Base-by-base conservation (phyloP, 2,113 vertebrate genomes). In the Actenoides hombroni region DNA sequence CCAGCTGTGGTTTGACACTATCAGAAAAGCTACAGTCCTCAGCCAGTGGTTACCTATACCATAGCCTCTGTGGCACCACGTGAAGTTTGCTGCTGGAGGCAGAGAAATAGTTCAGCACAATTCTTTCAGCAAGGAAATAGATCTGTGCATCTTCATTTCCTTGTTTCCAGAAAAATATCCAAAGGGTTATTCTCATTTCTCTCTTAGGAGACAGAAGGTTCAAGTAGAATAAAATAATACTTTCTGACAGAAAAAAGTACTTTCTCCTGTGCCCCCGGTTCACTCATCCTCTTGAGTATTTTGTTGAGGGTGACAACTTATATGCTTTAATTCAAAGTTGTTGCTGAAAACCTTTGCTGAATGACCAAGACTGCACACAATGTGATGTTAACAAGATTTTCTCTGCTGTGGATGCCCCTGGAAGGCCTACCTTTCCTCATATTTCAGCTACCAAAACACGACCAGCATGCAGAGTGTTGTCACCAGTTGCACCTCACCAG, bases 391-490 rank as follows among this genome's bases (percentile, higher is more conserved):
- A 25, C 11, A 64, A 51, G n/a, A 1, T 85, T 82, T 85, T 57
- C 23, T 39, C 28, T 86, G 61, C n/a, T 35, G 24, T 21, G 17
- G 44, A 11, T 71, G 37, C 19, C 2, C 0, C 35, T 60, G 40
- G 33, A 87, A 84, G 15, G 33, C 57, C 63, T 82, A 33, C 35
- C 26, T 3, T 2, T 11, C 39, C 59, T 16, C 9, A 7, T 20
- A 19, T 74, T 71, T 37, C 48, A 73, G 63, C 42, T 54, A 39
- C 51, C 16, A 21, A 70, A 81, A 28, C 26, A n/a, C 20, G 25
- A 53, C 5, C 35, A 61, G 31, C 3, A 4, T 6, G 4, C 42
- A n/a, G 24, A 67, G 14, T 0, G 0, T 26, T 68, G 24, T 39
- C 63, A 80, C 11, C 42, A 67, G 56, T 16, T 83, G 33, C 1